These are phyloP conservation scores for Lytechinus pictus DNA, from an alignment of 35 echinoderm and acorn worm species.

Conservation along the genomic window DNA sequence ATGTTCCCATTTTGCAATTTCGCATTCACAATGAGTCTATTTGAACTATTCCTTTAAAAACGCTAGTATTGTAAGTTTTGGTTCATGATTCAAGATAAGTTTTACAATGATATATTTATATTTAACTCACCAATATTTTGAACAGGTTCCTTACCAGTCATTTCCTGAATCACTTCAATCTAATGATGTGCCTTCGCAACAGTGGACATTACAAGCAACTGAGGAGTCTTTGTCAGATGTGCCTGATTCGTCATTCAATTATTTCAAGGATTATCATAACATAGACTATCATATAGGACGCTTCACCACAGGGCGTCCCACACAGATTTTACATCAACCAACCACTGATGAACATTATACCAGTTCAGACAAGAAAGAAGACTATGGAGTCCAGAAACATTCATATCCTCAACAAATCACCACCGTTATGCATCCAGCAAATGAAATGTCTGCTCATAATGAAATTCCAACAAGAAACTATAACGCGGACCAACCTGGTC, in stretches of 20 bases:
- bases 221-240: neutral
- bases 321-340: neutral
- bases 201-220: neutral
- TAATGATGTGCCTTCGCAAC: neutral
- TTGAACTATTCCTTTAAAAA: too few species aligned
- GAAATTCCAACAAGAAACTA: neutral
- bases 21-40: too few species aligned
- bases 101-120: too few species aligned
- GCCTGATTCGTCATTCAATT: neutral
- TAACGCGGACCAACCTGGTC: neutral
- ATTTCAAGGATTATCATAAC: slow-evolving; percentile 13
- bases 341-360: neutral
- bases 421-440: neutral
- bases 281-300: neutral
- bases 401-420: neutral
- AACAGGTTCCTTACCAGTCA: neutral
- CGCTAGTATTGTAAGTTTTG: too few species aligned
- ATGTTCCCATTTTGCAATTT: too few species aligned
- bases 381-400: neutral
- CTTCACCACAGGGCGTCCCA: neutral
- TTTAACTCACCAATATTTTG: neutral
- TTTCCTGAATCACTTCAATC: neutral
- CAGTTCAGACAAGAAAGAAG: neutral
- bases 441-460: neutral
- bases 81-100: too few species aligned